Evolutionary conservation across 2,113 vertebrate genomes (phyloP), one percentile per base, ranked within the genome.

Genomic region (Sterna hirundo): DNA sequence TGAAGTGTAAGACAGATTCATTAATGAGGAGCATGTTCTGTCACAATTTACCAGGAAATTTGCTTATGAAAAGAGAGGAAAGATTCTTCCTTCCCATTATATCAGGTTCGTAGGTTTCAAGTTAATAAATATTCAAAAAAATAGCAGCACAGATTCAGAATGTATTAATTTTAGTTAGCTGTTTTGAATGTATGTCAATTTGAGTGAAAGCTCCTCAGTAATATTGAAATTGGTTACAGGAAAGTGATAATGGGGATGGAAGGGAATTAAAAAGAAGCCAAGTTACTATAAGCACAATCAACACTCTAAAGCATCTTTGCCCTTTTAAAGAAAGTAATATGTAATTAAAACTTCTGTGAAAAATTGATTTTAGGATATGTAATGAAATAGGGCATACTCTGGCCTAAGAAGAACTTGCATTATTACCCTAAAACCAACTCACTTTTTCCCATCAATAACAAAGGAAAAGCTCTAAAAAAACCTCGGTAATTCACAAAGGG

Each of bases 141-240:
- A 30, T 14, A 68, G n/a, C 40, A 90, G 77, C 71, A 65, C 1
- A 86, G 75, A 90, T 70, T 92, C 87, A 92, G 74, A 94, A 83
- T 82, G 36, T 86, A 94, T 96, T 96, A 42, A 95, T 96, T 96
- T 95, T 94, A 92, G 61, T 94, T 93, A 80, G 71, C 42, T 96
- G 72, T 71, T 97, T 94, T 92, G 85, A 95, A 97, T 94, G 32
- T 47, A 64, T 68, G 87, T 96, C 95, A 96, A 60, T 93, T 94
- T 94, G 96, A 96, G 71, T 95, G 96, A 97, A 96, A 96, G 88
- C 79, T 96, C 82, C 86, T 93, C 81, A 55, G 79, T 74, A 94
- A 72, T 86, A 86, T 7, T 90, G 47, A 96, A 95, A 95, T 44
- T 82, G 61, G 60, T 77, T 91, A 91, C 62, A 88, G 52, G 36